Percentiles rank a stretch among this genome's conserved stretches.
Conservation (phyloP, 2,797 vertebrate genomes). For the Poeciliopsis turneri region DNA sequence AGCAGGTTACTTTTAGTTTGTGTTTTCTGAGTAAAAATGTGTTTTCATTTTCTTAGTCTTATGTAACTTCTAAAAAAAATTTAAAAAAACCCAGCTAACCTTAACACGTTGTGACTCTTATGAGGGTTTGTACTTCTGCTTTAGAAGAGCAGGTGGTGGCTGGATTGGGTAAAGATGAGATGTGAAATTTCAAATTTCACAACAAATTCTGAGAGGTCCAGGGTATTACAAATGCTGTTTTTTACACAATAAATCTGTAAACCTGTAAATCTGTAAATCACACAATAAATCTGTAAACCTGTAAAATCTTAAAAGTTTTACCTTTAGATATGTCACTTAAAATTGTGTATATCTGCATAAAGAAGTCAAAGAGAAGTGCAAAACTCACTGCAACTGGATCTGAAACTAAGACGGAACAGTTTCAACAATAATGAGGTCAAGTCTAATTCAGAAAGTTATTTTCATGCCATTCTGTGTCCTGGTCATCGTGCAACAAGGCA, state of each 20-base stretch:
- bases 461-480: background rate
- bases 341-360: background rate
- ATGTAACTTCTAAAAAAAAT: background rate
- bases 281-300: background rate
- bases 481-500: background rate
- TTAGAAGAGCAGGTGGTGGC: background rate
- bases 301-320: background rate
- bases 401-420: background rate
- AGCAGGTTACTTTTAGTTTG: background rate
- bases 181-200: background rate
- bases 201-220: background rate
- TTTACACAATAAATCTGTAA: background rate
- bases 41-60: background rate
- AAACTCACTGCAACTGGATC: background rate
- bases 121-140: slow-evolving; percentile 6
- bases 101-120: background rate
- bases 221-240: background rate
- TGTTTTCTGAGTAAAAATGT: background rate
- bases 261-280: background rate
- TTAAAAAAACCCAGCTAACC: background rate
- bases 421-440: background rate
- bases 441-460: background rate
- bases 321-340: background rate
- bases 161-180: background rate
- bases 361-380: background rate